Evolutionary conservation across 2,797 vertebrate species (phyloP).

Genomic region (Sebastes taczanowskii): DNA sequence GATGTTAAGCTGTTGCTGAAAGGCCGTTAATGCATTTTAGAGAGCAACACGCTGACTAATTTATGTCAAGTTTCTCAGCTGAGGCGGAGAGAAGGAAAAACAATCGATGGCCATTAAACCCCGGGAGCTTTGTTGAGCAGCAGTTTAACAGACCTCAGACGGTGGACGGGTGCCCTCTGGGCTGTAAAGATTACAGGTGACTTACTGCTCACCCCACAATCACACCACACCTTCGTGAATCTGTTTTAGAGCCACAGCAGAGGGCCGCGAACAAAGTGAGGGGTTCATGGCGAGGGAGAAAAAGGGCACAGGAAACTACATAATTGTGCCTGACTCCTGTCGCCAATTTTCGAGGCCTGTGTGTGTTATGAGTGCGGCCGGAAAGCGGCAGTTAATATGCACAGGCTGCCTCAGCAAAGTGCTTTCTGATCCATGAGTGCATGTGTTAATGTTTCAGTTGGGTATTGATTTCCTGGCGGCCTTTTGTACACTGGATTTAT

Average conservation of each 20-base stretch:
- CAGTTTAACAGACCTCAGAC: slow-evolving; percentile 74
- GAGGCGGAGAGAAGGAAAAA: slow-evolving; percentile 64
- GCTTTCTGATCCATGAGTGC: slow-evolving; percentile 91
- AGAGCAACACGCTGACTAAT: slow-evolving; percentile 65
- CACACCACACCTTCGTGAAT: slow-evolving; percentile 55
- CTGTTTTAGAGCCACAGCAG: slow-evolving; percentile 31
- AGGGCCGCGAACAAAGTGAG: slow-evolving; percentile 38
- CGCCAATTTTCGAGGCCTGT: slow-evolving; percentile 65
- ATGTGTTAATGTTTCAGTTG: slow-evolving; percentile 94
- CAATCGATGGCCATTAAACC: slow-evolving; percentile 81
- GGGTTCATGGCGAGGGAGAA: slow-evolving; percentile 39
- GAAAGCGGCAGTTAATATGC: slow-evolving; percentile 86
- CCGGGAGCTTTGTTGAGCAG: slow-evolving; percentile 69
- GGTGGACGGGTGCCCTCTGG: slow-evolving; percentile 65
- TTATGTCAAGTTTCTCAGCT: slow-evolving; percentile 76
- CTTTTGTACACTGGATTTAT: slow-evolving; percentile 91
- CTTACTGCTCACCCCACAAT: slow-evolving; percentile 65
- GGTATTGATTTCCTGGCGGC: slow-evolving; percentile 92
- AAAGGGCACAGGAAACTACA: slow-evolving; percentile 40
- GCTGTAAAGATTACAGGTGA: slow-evolving; percentile 80
- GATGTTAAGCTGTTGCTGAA: slow-evolving; percentile 48
- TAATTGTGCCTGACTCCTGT: slow-evolving; percentile 67
- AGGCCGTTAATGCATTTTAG: slow-evolving; percentile 67
- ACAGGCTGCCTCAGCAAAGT: slow-evolving; percentile 86
- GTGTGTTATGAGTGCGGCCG: slow-evolving; percentile 78